Evolutionary conservation across 2,797 vertebrate genomes (phyloP), one percentile per base, ranked within the genome.

Genomic region (Muscicapa striata): DNA sequence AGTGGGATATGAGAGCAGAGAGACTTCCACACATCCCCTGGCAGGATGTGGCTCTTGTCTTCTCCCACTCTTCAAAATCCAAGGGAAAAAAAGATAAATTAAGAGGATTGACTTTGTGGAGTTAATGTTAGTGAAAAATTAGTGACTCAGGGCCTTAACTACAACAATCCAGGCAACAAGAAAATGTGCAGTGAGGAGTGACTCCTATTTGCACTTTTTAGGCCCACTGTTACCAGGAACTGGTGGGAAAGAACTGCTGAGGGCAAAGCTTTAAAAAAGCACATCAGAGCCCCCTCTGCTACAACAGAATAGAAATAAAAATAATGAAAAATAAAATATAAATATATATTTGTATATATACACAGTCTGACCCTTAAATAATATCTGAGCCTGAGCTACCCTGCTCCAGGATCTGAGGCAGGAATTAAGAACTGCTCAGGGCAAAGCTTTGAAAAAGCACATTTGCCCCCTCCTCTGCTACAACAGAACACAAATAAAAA

Each of bases 301-400:
- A 40, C 29, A 32, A 20, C 12, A 32, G 54, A 48, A 19, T 7
- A 32, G 5, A 24, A 59, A 32, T 15, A 40, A 32, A 38, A 46
- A 17, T 3, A 32, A 9, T 43, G 6, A 13, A 27, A 30, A 48
- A 15, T 7, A 3, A 38, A 1, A 34, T 4, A 49, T 1, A 90
- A 13, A 68, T 7, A 45, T 4, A 1, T 30, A 18, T 29, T 20
- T 7, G 17, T 2, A n/a, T 1, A 21, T 0, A 45, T 1, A 30
- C 10, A 41, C 4, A 7, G 29, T 5, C 43, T 68, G 32, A 52
- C 40, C 43, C 64, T 57, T 36, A 77, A 70, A 27, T 5, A 54
- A 54, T 5, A 30, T 21, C 52, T 8, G 17, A 32, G 46, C 10
- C 29, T 17, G 52, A 90, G 51, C 49, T 21, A 15, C 41, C 32